Base-by-base conservation (phyloP, 1,140 invertebrate genomes). In the Drosophila carrolli region DNA sequence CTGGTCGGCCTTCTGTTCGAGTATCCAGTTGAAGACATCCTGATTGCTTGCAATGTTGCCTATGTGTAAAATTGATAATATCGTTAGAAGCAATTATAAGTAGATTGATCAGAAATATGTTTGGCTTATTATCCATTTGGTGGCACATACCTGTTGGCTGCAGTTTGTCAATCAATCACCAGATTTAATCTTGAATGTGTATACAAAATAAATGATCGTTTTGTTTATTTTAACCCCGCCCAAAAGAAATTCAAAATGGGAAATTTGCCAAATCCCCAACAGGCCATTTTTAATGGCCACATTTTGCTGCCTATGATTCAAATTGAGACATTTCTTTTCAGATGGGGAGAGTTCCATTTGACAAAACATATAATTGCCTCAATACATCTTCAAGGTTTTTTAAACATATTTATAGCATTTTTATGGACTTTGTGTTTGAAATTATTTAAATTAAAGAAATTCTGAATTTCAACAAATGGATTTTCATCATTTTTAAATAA, bases 1-100 rank as follows among this genome's bases (percentile, higher is more conserved):
- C 90, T 97, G 96, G 91, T 98, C 97, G 92, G 97, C 97, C 92
- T 98, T 97, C 92, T 98, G 97, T 90, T 96, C 96, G 50, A 97
- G 94, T 94, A 98, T 97, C 97, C 97, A 98, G 60, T 97, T 95
- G 57, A 98, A 94, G 11, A 98, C 97, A 91, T 97, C 95, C 46
- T 94, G 94, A 92, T 98, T 97, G 86, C 97, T 97, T 70, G 96
- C 93, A 70, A 98, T 94, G 93, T 97, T 96, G 84, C 97, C 97
- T 98, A 93, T 88, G 23, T 47, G 29, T 35, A 11, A 56, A 54
- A 65, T 14, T 53, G n/a, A 53, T 48, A 43, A 40, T n/a, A 50
- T 54, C 10, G 47, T 13, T 67, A 50, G 41, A 48, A 29, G 5
- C 66, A 41, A 23, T 61, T 29, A 48, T 54, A 0, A 13, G 48